Conservation (phyloP, 2,797 vertebrate species). For the Trachops cirrhosus region DNA sequence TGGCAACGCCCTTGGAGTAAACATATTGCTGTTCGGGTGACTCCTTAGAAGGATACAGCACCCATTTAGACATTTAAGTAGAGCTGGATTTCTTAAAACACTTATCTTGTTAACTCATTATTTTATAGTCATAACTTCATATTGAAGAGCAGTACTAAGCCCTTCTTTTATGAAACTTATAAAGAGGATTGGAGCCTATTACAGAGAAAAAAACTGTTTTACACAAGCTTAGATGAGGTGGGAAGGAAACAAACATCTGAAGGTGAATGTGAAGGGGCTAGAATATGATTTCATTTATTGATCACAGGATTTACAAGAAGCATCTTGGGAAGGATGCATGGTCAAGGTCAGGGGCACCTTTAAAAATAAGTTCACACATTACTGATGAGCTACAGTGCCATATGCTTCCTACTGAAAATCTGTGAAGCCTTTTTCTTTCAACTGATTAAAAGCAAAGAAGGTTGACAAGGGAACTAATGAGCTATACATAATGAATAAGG, state of each 20-base stretch:
- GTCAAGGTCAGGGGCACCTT: constrained; percentile 45
- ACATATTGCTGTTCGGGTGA: neutral
- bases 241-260: neutral
- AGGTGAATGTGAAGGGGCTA: constrained; percentile 33
- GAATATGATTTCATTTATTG: constrained; percentile 53
- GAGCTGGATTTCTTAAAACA: neutral
- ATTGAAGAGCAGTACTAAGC: neutral
- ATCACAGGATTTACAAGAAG: constrained; percentile 41
- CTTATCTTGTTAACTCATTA: neutral
- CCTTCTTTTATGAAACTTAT: neutral
- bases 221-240: neutral
- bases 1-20: neutral
- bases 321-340: neutral
- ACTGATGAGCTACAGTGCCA: constrained; percentile 25
- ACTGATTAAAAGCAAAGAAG: constrained; percentile 71
- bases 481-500: constrained; percentile 62
- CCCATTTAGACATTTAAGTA: constrained; percentile 19
- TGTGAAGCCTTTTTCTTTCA: constrained; percentile 42
- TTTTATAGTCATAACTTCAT: neutral
- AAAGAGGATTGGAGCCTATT: neutral
- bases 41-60: neutral
- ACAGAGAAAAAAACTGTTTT: neutral
- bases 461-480: constrained; percentile 62
- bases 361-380: constrained; percentile 33
- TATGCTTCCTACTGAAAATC: constrained; percentile 46